Percentiles rank a stretch among this genome's conserved stretches.
These are phyloP conservation scores for Drosophila maculinotata DNA, from an alignment of 2,888 invertebrate genomes.

Conservation along the genomic window DNA sequence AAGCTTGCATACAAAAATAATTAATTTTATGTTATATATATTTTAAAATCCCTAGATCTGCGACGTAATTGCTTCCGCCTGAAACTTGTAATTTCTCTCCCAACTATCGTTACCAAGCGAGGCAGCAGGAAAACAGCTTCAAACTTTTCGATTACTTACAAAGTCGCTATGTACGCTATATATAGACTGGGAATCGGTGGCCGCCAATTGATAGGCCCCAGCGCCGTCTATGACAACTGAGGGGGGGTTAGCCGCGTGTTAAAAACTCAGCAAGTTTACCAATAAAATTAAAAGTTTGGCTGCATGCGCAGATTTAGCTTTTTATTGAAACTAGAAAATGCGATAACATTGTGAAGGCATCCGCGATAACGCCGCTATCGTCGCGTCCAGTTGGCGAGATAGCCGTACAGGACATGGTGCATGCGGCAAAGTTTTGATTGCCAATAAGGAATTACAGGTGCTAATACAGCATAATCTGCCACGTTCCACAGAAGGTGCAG, in stretches of 20 bases:
- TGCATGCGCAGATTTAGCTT: conserved; percentile 72
- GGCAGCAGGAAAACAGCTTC: conserved; percentile 30
- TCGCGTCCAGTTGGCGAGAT: conserved; percentile 3
- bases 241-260: conserved; percentile 11
- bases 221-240: conserved; percentile 27
- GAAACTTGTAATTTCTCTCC: conserved; percentile 18
- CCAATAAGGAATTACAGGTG: conserved; percentile 83
- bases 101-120: conserved; percentile 1
- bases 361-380: conserved; percentile 13
- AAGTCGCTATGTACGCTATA: conserved; percentile 18
- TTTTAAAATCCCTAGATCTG: background rate
- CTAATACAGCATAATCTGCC: conserved; percentile 81
- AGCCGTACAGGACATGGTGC: conserved; percentile 31
- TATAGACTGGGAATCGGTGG: conserved; percentile 7
- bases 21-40: conserved; percentile 3
- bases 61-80: conserved; percentile 22
- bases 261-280: conserved; percentile 72
- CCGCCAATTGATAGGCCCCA: conserved; percentile 25
- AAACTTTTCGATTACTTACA: conserved; percentile 49
- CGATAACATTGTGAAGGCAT: conserved; percentile 51
- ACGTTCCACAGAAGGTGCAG: conserved; percentile 57
- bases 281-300: conserved; percentile 80
- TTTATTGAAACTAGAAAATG: conserved; percentile 76
- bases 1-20: background rate
- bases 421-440: conserved; percentile 80